Conservation (phyloP, 2,888 invertebrate species). For the Lochmaea crataegi region DNA sequence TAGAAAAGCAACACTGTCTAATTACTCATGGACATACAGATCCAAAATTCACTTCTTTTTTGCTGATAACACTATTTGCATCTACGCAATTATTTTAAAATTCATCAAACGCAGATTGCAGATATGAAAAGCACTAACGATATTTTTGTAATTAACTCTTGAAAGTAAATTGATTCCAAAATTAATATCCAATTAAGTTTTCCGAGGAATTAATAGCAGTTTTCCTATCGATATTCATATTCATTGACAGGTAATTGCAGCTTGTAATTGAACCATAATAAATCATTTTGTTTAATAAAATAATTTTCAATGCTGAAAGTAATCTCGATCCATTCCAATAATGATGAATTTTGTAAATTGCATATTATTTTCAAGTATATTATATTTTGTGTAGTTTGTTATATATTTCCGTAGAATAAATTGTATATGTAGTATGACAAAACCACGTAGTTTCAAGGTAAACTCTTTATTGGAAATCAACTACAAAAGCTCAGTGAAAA, state of each 20-base stretch:
- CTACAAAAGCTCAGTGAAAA: too few species aligned
- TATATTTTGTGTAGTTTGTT: too few species aligned
- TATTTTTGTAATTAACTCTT: neutral
- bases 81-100: neutral
- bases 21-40: neutral
- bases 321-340: neutral
- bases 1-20: neutral
- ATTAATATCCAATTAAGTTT: neutral
- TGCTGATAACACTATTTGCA: too few species aligned
- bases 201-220: neutral
- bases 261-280: neutral
- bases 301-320: neutral
- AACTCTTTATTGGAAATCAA: too few species aligned
- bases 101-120: too few species aligned
- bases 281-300: neutral
- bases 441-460: too few species aligned
- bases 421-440: too few species aligned
- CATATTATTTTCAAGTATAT: neutral
- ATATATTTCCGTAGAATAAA: too few species aligned
- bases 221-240: neutral
- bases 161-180: neutral
- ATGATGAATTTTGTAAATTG: neutral
- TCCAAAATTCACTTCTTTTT: neutral
- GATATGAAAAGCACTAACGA: too few species aligned
- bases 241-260: neutral